A percentile compares a stretch with the other conserved stretches of the same genome.
phyloP scores from a whole-genome alignment of 2,113 vertebrate genomes.

The Abramis brama region DNA sequence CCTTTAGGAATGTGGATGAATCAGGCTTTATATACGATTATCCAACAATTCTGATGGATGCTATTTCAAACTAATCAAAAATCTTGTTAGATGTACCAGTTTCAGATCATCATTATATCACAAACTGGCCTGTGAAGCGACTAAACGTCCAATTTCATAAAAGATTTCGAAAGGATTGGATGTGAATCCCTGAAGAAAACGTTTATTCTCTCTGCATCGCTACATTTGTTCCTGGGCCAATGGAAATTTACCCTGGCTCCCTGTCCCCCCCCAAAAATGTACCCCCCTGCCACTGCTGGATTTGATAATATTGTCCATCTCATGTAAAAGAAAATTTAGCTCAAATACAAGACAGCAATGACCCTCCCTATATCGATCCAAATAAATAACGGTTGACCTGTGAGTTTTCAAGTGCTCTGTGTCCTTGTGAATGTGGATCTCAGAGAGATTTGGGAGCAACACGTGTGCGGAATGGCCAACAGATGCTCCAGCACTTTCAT shows the following conservation, averaged over 20 bases:
- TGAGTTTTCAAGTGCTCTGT: too few species aligned
- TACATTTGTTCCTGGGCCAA: neutral
- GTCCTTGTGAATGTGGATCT: constrained; percentile 1
- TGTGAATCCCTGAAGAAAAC: constrained; percentile 1
- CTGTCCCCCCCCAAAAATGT: neutral
- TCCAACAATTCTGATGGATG: neutral
- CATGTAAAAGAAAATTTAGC: neutral
- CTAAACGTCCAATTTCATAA: neutral
- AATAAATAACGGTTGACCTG: neutral
- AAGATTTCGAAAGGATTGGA: neutral
- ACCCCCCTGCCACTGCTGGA: neutral
- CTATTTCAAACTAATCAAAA: neutral
- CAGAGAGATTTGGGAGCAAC: constrained; percentile 24
- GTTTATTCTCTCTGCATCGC: neutral
- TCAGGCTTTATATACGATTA: neutral
- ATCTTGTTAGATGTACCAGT: neutral
- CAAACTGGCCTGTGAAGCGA: constrained; percentile 5
- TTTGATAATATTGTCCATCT: neutral
- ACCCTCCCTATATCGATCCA: too few species aligned
- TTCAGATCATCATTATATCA: neutral
- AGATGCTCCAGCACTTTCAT: constrained; percentile 53
- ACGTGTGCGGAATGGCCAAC: constrained; percentile 31
- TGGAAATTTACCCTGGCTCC: constrained; percentile 48
- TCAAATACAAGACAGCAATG: neutral
- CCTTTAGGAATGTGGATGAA: constrained; percentile 4